Base-by-base conservation (phyloP, 2,888 invertebrate genomes). In the Phrixothrix hirtus region DNA sequence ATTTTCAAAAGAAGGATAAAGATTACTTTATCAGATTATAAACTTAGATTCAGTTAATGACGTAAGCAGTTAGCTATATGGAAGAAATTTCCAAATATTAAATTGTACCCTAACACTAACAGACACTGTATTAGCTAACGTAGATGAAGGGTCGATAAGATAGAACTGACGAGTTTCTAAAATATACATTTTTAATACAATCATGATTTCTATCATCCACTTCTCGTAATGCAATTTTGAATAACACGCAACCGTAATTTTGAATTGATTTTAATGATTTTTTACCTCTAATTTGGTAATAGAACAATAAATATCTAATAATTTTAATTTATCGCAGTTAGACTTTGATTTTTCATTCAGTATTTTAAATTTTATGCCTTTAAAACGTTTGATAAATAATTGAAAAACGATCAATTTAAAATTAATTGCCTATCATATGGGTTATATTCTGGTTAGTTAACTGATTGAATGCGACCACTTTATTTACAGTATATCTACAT, bases 121-220 rank as follows among this genome's bases (percentile, higher is more conserved):
- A 37, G 16, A 32, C 25, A 25, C n/a, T 37, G 31, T 46, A 46
- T 46, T 51, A 51, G 16, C 14, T 17, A 45, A 36, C 25, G 57
- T 54, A 62, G 64, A 66, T 64, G 45, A 59, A 58, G 65, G 66
- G 64, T 54, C 57, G 69, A 69, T 69, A 67, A 67, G 41, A 51
- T 45, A 53, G 61, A 65, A 65, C 66, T 64, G 63, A 59, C 57
- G 57, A 60, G 60, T 61, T 63, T 65, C 61, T 64, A 57, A 64
- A 66, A 64, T 61, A 61, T 47, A 47, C 62, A 63, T 66, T 67
- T 66, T 66, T 60, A 63, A 55, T 67, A 59, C 59, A 64, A 64
- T 68, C 65, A 57, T 55, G 59, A 62, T 51, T 51, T 39, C 58
- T 61, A 64, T 64, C 67, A 64, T 63, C 64, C 65, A 67, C 65